Evolutionary conservation across 1,140 invertebrate genomes (phyloP).

Genomic region (Adoxophyes honmai): DNA sequence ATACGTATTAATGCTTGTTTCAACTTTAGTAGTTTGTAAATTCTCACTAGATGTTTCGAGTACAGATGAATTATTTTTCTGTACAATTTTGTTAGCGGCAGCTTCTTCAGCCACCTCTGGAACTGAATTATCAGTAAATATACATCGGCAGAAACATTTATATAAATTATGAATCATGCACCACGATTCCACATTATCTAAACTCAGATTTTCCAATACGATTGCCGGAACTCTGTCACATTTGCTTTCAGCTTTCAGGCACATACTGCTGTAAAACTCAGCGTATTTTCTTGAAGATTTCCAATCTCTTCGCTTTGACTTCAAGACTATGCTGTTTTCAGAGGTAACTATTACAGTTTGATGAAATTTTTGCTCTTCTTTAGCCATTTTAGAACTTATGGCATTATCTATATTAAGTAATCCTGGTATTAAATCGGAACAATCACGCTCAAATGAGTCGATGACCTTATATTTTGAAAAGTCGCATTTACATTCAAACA

Average conservation of each 20-base stretch:
- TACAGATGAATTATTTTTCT: background rate
- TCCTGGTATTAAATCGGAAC: slow-evolving; percentile 39
- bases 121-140: slow-evolving; percentile 39
- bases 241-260: slow-evolving; percentile 34
- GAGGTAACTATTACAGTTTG: slow-evolving; percentile 60
- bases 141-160: slow-evolving; percentile 68
- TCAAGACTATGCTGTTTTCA: slow-evolving; percentile 59
- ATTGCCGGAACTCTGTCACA: slow-evolving; percentile 32
- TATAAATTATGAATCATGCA: slow-evolving; percentile 69
- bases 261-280: slow-evolving; percentile 53
- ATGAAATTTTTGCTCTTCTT: slow-evolving; percentile 69
- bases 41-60: background rate
- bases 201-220: slow-evolving; percentile 38
- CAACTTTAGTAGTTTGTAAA: background rate
- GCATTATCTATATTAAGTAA: slow-evolving; percentile 47
- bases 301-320: slow-evolving; percentile 49
- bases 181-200: slow-evolving; percentile 56
- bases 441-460: slow-evolving; percentile 31
- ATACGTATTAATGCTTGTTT: background rate
- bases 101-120: background rate
- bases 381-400: slow-evolving; percentile 46
- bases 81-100: background rate
- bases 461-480: slow-evolving; percentile 43
- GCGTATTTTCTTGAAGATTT: slow-evolving; percentile 59
- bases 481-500: slow-evolving; percentile 64